A percentile compares a stretch with the other conserved stretches of the same genome.
Conservation (phyloP, 1,140 invertebrate species). For the Bactericera cockerelli region DNA sequence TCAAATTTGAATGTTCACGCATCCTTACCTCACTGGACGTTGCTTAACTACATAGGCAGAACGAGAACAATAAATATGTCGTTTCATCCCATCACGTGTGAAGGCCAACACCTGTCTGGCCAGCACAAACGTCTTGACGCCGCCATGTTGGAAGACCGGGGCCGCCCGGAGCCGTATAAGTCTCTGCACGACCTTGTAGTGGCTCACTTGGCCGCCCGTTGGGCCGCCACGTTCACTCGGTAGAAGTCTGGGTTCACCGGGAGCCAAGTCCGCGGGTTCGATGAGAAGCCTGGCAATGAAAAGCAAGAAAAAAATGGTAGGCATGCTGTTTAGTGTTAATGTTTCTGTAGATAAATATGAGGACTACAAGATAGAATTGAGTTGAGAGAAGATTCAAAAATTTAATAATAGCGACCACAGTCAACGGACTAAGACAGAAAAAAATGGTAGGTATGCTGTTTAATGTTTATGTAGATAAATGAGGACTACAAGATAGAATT, state of each 20-base stretch:
- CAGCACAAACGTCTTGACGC: background rate
- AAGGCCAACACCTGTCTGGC: constrained; percentile 12
- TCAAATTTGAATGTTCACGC: too few relatives aligned
- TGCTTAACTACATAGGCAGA: too few relatives aligned
- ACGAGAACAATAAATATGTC: too few relatives aligned
- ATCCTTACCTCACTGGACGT: constrained; percentile 9
- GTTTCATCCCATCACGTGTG: constrained; percentile 23
- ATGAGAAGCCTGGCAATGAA: constrained; percentile 37
- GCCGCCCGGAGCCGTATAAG: background rate
- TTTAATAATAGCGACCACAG: background rate
- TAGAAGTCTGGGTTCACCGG: constrained; percentile 38
- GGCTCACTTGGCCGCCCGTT: constrained; percentile 1
- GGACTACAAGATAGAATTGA: constrained; percentile 20
- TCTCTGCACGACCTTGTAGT: constrained; percentile 11
- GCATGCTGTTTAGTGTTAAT: constrained; percentile 43
- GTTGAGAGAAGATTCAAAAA: background rate
- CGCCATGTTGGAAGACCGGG: constrained; percentile 6
- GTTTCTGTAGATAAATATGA: constrained; percentile 32
- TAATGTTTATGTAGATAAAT: too few relatives aligned
- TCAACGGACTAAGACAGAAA: background rate
- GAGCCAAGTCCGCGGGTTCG: constrained; percentile 42
- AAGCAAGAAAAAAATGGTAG: constrained; percentile 47
- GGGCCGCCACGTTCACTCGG: constrained; percentile 31
- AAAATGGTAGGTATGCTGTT: too few relatives aligned
- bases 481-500: too few relatives aligned